Percentiles rank a stretch among this genome's conserved stretches.
These are phyloP conservation scores for Takifugu ocellatus DNA, from an alignment of 2,797 vertebrate species.

Conservation along the genomic window DNA sequence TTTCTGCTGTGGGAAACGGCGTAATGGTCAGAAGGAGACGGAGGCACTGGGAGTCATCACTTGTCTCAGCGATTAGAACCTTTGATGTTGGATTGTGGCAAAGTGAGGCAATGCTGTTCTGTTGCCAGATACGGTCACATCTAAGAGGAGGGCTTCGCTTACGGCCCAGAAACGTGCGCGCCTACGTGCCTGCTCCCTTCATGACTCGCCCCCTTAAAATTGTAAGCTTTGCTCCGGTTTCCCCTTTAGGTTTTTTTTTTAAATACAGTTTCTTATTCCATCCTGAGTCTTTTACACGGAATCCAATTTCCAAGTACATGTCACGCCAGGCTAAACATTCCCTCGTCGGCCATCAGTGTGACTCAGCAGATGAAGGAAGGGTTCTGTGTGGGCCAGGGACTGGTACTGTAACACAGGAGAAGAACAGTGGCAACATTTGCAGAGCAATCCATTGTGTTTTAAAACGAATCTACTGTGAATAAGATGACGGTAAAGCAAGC, in stretches of 20 bases:
- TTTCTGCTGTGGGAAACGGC: conserved; percentile 50
- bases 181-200: conserved; percentile 19
- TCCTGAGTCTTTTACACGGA: conserved; percentile 28
- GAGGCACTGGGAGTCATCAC: conserved; percentile 49
- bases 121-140: conserved; percentile 63
- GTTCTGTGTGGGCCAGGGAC: conserved; percentile 9
- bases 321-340: conserved; percentile 27
- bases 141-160: conserved; percentile 34
- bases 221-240: conserved; percentile 21
- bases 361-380: conserved; percentile 27
- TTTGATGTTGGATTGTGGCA: conserved; percentile 71
- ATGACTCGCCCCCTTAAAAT: conserved; percentile 21
- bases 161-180: conserved; percentile 19
- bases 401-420: conserved; percentile 8
- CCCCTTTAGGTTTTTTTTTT: neutral
- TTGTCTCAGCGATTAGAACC: conserved; percentile 64
- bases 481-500: neutral
- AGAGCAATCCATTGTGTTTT: conserved; percentile 6
- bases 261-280: conserved; percentile 13
- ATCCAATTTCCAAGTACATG: conserved; percentile 28
- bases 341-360: conserved; percentile 24
- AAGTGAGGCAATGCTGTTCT: conserved; percentile 43
- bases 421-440: conserved; percentile 20
- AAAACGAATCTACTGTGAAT: conserved; percentile 1
- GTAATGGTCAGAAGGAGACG: conserved; percentile 44